Evolutionary conservation across 1,140 invertebrate species (phyloP), one percentile per base, ranked within the genome.

Genomic region (Rhagoletis pomonella): DNA sequence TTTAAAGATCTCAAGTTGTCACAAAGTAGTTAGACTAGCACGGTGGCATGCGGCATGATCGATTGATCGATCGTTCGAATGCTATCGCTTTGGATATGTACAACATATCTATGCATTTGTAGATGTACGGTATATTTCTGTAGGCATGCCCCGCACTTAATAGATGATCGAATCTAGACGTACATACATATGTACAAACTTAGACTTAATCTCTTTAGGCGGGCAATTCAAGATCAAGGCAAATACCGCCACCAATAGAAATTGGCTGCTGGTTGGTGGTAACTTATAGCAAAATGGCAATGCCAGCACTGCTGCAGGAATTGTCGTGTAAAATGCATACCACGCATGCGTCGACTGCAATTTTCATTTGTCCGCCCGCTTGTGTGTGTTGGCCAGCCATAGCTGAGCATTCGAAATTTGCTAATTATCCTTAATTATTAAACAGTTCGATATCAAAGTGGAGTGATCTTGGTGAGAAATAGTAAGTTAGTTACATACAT

Each of bases 391-490:
- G 12, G 59, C 58, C 58, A 2, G 58, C n/a, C 58, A 86, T 59
- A 85, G 81, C 81, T 85, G 50, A 62, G 58, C 50, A 86, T 60
- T 86, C 62, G 85, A 86, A 62, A 86, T 62, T 86, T 65, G 59
- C 59, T 86, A 86, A 86, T 86, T 86, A 55, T 81, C 44, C 47
- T 81, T 81, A 29, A 47, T 10, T 17, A 81, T 81, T 50, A n/a
- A 55, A 19, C 17, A 55, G 7, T 47, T 55, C 7, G 73, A 58
- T 81, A 55, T 81, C 44, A 55, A 81, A 47, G 44, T 29, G 73
- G 17, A 81, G 17, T 10, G 7, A 55, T 81, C 73, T 81, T 81
- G 73, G 17, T 81, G 60, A 62, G 17, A 62, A 9, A 62, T 62
- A 14, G 12, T 4, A 29, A 14, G n/a, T 62, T 4, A 14, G 60